Evolutionary conservation across 2,113 vertebrate species (phyloP).

Genomic region (Zapornia atra): DNA sequence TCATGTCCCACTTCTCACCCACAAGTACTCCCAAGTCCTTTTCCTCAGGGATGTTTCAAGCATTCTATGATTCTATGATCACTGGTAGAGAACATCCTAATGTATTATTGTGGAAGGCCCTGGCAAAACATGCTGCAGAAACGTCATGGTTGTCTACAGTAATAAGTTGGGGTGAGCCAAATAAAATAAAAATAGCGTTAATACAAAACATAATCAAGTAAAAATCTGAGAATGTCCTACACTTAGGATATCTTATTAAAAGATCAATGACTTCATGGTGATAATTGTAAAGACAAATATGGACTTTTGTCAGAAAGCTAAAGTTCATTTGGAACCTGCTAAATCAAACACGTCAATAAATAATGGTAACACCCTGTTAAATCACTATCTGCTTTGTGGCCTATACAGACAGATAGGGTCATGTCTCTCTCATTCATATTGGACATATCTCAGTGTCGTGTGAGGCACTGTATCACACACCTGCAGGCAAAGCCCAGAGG

Average conservation of each 20-base stretch:
- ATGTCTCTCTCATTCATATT: not conserved
- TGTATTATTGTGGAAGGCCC: not conserved
- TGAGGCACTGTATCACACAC: not conserved
- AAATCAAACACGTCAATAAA: not conserved
- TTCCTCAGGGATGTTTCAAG: no score
- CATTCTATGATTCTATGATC: no score
- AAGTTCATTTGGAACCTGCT: not conserved
- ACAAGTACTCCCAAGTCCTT: no score
- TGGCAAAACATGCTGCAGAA: not conserved
- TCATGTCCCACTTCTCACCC: no score
- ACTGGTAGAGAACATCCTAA: not conserved
- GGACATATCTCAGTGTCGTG: not conserved
- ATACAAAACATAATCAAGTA: not conserved
- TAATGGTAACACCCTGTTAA: not conserved
- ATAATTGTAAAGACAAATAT: not conserved
- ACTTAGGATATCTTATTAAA: not conserved
- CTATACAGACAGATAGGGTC: not conserved
- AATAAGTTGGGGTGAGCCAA: not conserved
- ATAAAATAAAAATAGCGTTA: not conserved
- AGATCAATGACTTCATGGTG: rapidly evolving
- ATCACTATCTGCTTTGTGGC: not conserved
- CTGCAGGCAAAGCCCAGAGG: not conserved
- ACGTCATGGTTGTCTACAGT: not conserved
- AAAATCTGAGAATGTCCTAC: not conserved
- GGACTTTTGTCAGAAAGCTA: not conserved